Conservation (phyloP, 2,113 vertebrate genomes). For the Poecilia latipinna region DNA sequence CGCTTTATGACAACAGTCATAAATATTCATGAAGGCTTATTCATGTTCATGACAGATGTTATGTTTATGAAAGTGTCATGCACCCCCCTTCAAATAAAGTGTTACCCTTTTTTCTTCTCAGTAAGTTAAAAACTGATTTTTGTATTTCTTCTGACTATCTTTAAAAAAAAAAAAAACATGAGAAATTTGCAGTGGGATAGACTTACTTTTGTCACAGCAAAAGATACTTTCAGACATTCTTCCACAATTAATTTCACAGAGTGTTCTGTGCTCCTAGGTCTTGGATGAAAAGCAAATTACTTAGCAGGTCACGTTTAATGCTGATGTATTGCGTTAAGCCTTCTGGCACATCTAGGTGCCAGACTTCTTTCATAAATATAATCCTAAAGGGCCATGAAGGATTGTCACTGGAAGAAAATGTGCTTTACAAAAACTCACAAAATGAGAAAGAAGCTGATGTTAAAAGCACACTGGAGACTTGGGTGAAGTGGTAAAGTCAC, state of each 20-base stretch:
- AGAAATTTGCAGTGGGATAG: too few relatives aligned
- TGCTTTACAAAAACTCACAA: constrained; percentile 73
- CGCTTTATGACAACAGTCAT: too few relatives aligned
- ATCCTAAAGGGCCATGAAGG: constrained; percentile 81
- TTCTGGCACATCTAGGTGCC: constrained; percentile 77
- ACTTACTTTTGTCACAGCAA: not conserved
- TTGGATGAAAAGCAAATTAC: not conserved
- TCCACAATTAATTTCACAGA: not conserved
- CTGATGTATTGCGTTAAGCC: not conserved
- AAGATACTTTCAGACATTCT: not conserved
- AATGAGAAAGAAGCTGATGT: constrained; percentile 7
- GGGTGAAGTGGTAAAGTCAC: not conserved
- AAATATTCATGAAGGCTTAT: too few relatives aligned
- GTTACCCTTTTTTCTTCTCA: not conserved
- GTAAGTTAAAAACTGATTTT: not conserved
- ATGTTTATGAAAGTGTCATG: too few relatives aligned
- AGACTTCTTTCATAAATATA: constrained; percentile 83
- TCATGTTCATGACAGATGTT: too few relatives aligned
- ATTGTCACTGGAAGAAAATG: constrained; percentile 76
- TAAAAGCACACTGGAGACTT: not conserved
- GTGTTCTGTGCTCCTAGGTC: not conserved
- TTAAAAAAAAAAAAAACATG: not conserved
- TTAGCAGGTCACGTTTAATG: not conserved
- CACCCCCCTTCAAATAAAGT: too few relatives aligned
- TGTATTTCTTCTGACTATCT: not conserved